Evolutionary conservation across 2,113 vertebrate genomes (phyloP).

Genomic region (Octodon degus): DNA sequence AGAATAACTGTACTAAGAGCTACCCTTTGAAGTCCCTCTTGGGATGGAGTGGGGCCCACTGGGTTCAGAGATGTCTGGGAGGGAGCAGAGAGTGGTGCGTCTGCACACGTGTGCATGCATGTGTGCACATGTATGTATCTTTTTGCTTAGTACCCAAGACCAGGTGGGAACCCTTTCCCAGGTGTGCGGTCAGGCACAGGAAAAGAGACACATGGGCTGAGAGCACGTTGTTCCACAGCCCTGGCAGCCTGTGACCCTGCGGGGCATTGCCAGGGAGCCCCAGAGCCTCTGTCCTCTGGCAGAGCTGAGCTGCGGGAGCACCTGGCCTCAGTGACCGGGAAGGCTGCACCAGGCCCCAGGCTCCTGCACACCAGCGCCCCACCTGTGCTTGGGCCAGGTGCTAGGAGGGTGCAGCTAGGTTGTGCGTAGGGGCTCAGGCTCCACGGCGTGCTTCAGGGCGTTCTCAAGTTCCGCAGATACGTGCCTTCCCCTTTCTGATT

Average conservation of each 20-base stretch:
- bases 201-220: neutral
- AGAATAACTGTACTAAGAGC: neutral
- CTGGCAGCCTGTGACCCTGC: neutral
- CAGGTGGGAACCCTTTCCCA: neutral
- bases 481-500: neutral
- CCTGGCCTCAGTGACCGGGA: neutral
- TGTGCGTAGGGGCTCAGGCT: neutral
- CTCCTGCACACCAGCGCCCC: neutral
- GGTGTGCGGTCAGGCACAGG: neutral
- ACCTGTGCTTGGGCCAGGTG: neutral
- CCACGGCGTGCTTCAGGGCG: neutral
- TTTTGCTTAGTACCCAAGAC: neutral
- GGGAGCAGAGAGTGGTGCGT: neutral
- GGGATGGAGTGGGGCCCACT: neutral
- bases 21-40: neutral
- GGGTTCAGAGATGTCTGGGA: neutral
- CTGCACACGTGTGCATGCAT: no score
- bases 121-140: neutral
- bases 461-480: neutral
- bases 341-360: neutral
- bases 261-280: neutral
- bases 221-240: neutral
- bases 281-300: neutral
- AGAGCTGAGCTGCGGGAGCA: neutral
- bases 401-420: neutral